Evolutionary conservation across 2,797 vertebrate genomes (phyloP), one percentile per base, ranked within the genome.

Genomic region (Sebastes trivittatus): DNA sequence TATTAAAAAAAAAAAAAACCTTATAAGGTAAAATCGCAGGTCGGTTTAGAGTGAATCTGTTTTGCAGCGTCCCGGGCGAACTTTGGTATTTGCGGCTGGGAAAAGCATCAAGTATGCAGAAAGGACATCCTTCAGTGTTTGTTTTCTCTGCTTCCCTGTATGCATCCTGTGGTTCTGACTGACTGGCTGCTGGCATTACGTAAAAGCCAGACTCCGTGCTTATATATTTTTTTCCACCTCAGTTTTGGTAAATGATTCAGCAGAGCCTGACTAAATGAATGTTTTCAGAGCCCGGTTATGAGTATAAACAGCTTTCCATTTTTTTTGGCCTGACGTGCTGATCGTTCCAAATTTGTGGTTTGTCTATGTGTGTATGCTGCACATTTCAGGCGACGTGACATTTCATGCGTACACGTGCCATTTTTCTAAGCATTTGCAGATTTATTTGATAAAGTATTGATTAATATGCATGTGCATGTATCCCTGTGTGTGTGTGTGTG

Each of bases 11-110:
- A 52, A 54, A 54, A 54, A 54, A 93, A 89, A 30, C 96, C 95
- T 96, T 97, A 94, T 95, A 95, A 91, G 95, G 96, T 92, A 94
- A 96, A 88, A 89, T 83, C 6, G 34, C 88, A 92, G 78, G 89
- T 92, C 73, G 34, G 76, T 82, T 79, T 60, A 38, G 80, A 90
- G 83, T 84, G 88, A 92, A 93, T 94, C 83, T 93, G 84, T 94
- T 95, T 93, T 85, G 86, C 93, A 94, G 93, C 69, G 67, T 91
- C 87, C 68, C 59, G 56, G 70, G 83, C 83, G 76, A 89, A 91
- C 87, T 78, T 89, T 78, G 86, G 89, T 93, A 94, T 95, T 94
- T 92, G 92, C 22, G 88, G 89, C 94, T 94, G 94, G 91, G 90
- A 93, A 94, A 95, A 72, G 64, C 92, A 94, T 94, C 91, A 95